Evolutionary conservation across 2,797 vertebrate species (phyloP), one percentile per base, ranked within the genome.

Genomic region (Caiman crocodilus): DNA sequence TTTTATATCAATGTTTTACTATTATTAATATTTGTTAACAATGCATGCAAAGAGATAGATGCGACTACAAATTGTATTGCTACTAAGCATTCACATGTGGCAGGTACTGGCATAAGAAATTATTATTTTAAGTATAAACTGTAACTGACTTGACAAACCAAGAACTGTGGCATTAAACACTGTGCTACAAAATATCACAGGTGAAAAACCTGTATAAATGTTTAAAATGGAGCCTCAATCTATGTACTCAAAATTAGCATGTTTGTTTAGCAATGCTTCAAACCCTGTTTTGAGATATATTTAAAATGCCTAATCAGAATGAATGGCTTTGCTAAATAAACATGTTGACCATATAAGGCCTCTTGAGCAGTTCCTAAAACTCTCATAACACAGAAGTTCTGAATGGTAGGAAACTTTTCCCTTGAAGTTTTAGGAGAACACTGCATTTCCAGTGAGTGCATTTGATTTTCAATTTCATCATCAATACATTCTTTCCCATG

Each of bases 101-200:
- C 23, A 80, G 63, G 87, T 92, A 79, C 80, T 14, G 81, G 57
- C 85, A 81, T 76, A 89, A 76, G 78, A 79, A 91, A 75, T 85
- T 81, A 81, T 84, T 91, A 84, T 88, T 57, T 69, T 76, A n/a
- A 28, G 42, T 93, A 93, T 95, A 93, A 95, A 92, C 88, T 75
- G 30, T 58, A 93, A 32, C 85, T 86, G 56, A 81, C 59, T 79
- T 81, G 90, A 55, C 83, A 90, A 21, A 88, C 28, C 71, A 81
- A 89, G 83, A 84, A 20, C 67, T n/a, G 11, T 69, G 86, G 8
- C 65, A 87, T 74, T 90, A 95, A 88, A 82, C 88, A 69, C 23
- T 67, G 42, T 80, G 25, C 81, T 94, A 32, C 16, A 93, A 94
- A 92, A 89, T 65, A 76, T 55, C 69, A 67, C 2, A 61, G 32